These are phyloP conservation scores for Gulo gulo DNA, from an alignment of 2,113 vertebrate species.

Conservation along the genomic window DNA sequence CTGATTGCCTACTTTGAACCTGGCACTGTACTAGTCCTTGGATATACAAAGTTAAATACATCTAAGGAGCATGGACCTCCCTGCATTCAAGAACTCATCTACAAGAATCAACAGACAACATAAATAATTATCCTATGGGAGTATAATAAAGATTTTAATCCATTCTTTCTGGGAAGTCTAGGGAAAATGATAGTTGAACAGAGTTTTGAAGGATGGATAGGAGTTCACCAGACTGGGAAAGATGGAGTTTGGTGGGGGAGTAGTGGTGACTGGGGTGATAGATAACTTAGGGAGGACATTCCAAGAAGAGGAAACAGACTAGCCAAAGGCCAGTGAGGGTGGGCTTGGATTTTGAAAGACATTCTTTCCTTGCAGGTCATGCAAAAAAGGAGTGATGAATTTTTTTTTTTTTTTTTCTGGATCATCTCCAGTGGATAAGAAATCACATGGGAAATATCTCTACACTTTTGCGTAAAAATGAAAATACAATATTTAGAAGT, in stretches of 20 bases:
- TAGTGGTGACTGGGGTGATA: neutral
- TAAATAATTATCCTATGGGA: neutral
- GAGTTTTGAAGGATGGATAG: neutral
- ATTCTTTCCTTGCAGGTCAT: neutral
- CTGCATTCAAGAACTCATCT: neutral
- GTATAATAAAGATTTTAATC: neutral
- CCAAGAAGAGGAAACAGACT: neutral
- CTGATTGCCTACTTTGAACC: neutral
- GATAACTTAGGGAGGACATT: neutral
- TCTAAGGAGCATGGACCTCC: neutral
- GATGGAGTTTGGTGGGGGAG: neutral
- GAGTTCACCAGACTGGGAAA: neutral
- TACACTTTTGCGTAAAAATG: neutral
- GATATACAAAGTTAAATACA: neutral
- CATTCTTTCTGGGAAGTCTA: neutral
- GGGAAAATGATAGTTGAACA: neutral
- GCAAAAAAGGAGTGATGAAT: neutral
- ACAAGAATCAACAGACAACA: neutral
- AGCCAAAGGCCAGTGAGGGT: neutral
- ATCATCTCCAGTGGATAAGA: neutral
- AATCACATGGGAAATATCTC: neutral
- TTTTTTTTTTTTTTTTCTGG: neutral
- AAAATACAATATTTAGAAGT: neutral
- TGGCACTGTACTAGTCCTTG: neutral
- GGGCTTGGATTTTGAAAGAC: neutral